These are phyloP conservation scores for Gephyroberyx darwinii DNA, from an alignment of 2,797 vertebrate genomes.

Conservation along the genomic window DNA sequence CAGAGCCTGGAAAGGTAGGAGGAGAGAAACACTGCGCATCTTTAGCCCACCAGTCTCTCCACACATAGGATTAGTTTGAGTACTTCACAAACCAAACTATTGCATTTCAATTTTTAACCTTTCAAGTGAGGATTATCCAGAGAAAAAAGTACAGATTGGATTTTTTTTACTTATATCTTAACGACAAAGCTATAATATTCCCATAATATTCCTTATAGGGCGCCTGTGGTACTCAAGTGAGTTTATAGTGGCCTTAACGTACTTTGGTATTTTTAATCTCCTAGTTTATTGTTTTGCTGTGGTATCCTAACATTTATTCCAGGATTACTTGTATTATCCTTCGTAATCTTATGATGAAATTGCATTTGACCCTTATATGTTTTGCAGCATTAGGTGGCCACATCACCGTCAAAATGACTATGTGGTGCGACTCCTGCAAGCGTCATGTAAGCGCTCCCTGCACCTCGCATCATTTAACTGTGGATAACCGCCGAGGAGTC, in stretches of 20 bases:
- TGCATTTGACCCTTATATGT: background rate
- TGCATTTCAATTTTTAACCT: background rate
- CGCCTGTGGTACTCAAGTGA: too few species aligned
- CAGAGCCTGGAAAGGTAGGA: conserved; percentile 52
- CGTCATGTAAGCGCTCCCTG: conserved; percentile 53
- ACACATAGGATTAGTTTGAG: background rate
- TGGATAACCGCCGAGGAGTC: conserved; percentile 31
- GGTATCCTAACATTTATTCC: too few species aligned
- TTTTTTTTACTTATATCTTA: too few species aligned
- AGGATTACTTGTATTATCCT: background rate
- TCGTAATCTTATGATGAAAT: too few species aligned
- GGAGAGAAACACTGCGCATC: background rate
- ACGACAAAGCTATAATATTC: too few species aligned
- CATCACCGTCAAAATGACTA: conserved; percentile 58
- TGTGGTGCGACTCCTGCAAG: conserved; percentile 71
- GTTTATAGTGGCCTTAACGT: too few species aligned
- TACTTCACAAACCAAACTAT: background rate
- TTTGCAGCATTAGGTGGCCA: conserved; percentile 11
- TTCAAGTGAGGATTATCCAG: too few species aligned
- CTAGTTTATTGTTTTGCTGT: too few species aligned
- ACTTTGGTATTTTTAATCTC: too few species aligned
- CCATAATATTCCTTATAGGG: too few species aligned
- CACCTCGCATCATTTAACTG: conserved; percentile 41
- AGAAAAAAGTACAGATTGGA: too few species aligned
- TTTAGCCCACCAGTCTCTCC: background rate